These are phyloP conservation scores for Sycophaga agraensis DNA, from an alignment of 1,140 invertebrate species.

Conservation along the genomic window DNA sequence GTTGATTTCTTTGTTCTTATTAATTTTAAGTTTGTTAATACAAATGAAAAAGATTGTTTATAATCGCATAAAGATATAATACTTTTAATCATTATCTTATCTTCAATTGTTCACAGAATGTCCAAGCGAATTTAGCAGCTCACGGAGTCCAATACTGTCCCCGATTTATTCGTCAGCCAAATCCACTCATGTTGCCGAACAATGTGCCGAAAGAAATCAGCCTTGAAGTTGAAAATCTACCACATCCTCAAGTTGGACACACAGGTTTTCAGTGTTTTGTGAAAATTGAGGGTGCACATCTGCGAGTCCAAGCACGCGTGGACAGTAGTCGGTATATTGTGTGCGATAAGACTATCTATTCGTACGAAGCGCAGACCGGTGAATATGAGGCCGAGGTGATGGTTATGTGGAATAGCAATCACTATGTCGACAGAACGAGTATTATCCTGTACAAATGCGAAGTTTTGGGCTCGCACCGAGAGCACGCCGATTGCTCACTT, in stretches of 20 bases:
- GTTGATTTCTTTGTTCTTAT: too few relatives aligned
- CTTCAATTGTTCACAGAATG: constrained; percentile 60
- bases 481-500: constrained; percentile 90
- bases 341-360: constrained; percentile 89
- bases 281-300: constrained; percentile 86
- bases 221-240: constrained; percentile 86
- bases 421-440: constrained; percentile 86
- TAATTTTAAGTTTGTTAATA: too few relatives aligned
- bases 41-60: too few relatives aligned
- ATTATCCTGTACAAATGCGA: constrained; percentile 94
- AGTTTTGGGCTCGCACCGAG: constrained; percentile 85
- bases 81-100: too few relatives aligned
- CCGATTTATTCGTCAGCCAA: constrained; percentile 67
- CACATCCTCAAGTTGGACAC: constrained; percentile 81
- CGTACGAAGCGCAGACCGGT: constrained; percentile 81
- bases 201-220: constrained; percentile 86
- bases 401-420: constrained; percentile 89
- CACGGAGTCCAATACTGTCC: constrained; percentile 80
- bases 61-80: too few relatives aligned
- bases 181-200: constrained; percentile 78
- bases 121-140: constrained; percentile 66
- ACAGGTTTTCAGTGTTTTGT: constrained; percentile 89
- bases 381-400: constrained; percentile 87
- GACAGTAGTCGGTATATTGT: constrained; percentile 80
- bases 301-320: constrained; percentile 82